A percentile compares a stretch with the other conserved stretches of the same genome.
These are phyloP conservation scores for Prionace glauca DNA, from an alignment of 2,797 vertebrate genomes.

Conservation along the genomic window DNA sequence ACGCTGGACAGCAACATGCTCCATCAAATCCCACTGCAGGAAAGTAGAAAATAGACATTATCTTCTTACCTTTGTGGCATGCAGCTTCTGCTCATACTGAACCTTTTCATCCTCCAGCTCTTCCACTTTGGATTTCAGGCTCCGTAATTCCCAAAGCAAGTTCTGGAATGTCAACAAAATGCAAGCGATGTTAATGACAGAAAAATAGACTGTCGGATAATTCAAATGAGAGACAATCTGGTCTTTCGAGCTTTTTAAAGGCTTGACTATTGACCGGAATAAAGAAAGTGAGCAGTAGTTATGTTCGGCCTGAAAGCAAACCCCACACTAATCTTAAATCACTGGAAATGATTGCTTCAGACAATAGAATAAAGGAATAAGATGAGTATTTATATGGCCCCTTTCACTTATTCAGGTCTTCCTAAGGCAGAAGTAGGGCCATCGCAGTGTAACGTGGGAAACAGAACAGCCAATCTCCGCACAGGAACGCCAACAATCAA, in stretches of 20 bases:
- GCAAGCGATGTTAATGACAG: conserved; percentile 14
- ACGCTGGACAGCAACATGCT: background rate
- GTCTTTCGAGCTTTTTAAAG: background rate
- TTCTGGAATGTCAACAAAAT: conserved; percentile 55
- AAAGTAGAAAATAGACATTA: background rate
- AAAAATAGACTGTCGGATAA: background rate
- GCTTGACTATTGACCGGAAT: background rate
- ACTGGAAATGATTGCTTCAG: background rate
- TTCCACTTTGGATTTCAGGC: conserved; percentile 83
- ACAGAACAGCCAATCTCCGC: background rate
- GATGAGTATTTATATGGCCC: background rate
- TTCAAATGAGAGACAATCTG: too few relatives aligned
- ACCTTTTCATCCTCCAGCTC: conserved; percentile 83
- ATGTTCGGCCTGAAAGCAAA: background rate
- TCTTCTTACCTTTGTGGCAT: conserved; percentile 79
- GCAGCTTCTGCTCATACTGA: conserved; percentile 85
- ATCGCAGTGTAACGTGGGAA: background rate
- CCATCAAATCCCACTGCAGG: background rate
- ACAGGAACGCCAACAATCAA: background rate
- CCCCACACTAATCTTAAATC: background rate
- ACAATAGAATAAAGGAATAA: background rate
- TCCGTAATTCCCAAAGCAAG: conserved; percentile 76
- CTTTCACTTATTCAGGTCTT: background rate
- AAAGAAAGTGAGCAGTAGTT: background rate
- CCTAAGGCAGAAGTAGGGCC: background rate